Percentiles rank a stretch among this genome's conserved stretches.
Conservation (phyloP, 2,113 vertebrate genomes). For the Aramus guarauna region DNA sequence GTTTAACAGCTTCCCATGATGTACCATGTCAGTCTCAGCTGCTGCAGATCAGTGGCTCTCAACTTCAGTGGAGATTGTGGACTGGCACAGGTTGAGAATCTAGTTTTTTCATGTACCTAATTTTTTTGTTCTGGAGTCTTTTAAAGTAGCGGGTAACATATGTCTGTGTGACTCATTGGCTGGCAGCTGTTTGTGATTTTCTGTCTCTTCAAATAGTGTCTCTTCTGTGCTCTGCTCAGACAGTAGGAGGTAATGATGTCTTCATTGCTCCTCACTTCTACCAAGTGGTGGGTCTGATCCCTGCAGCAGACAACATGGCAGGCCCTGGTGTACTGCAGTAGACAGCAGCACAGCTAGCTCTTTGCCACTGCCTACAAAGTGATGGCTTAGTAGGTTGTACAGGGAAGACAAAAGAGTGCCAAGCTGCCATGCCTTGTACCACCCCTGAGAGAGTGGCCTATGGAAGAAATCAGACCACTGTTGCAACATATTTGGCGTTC, state of each 20-base stretch:
- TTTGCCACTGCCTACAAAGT: background rate
- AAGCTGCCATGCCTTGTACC: background rate
- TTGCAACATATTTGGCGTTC: background rate
- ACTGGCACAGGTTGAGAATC: background rate
- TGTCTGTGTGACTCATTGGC: background rate
- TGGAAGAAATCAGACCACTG: background rate
- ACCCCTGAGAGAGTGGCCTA: background rate
- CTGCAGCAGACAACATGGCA: background rate
- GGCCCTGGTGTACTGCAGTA: background rate
- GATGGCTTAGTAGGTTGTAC: background rate
- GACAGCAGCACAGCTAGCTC: background rate
- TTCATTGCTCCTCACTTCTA: background rate
- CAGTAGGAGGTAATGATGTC: conserved; percentile 14
- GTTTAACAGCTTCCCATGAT: background rate
- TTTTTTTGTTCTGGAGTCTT: background rate
- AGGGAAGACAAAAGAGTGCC: background rate
- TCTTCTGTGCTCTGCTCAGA: background rate
- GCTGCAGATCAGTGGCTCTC: background rate
- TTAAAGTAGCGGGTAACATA: background rate
- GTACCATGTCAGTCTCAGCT: fast-evolving
- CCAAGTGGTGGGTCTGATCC: background rate
- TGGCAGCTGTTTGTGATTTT: background rate
- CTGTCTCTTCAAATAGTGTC: background rate
- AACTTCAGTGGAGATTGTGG: background rate
- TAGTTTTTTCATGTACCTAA: background rate